These are phyloP conservation scores for Siniperca chuatsi DNA, from an alignment of 2,113 vertebrate species.

Conservation along the genomic window DNA sequence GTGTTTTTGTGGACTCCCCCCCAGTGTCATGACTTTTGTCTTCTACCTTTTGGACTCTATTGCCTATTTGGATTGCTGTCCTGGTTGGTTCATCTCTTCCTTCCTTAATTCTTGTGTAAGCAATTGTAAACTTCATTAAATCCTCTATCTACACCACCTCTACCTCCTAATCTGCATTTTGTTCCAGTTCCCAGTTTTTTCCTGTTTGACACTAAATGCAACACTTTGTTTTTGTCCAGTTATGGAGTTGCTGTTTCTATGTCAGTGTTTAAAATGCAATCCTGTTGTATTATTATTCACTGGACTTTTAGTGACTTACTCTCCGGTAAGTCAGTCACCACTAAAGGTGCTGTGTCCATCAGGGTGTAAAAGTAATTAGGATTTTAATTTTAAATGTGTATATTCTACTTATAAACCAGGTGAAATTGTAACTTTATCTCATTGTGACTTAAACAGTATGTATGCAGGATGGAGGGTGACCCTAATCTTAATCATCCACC, in stretches of 20 bases:
- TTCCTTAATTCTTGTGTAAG: no score
- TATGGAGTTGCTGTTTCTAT: background rate
- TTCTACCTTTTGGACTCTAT: no score
- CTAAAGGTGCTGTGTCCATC: background rate
- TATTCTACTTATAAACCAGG: background rate
- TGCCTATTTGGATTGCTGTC: no score
- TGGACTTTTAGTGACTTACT: background rate
- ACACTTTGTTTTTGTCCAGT: background rate
- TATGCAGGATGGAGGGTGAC: constrained; percentile 10
- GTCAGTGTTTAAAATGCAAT: background rate
- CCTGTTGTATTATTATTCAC: background rate
- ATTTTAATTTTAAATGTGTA: background rate
- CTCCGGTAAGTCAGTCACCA: background rate
- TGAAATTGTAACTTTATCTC: background rate
- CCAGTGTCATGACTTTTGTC: no score
- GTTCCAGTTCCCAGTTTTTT: no score
- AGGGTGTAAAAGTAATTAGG: background rate
- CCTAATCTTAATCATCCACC: background rate
- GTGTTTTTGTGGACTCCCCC: no score
- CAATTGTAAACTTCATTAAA: no score
- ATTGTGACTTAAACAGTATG: background rate
- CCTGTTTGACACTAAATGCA: no score
- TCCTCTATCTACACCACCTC: no score
- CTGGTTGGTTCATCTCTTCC: no score
- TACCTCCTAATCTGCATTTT: no score